Evolutionary conservation across 1,140 invertebrate genomes (phyloP), one percentile per base, ranked within the genome.

Genomic region (Delia radicum): DNA sequence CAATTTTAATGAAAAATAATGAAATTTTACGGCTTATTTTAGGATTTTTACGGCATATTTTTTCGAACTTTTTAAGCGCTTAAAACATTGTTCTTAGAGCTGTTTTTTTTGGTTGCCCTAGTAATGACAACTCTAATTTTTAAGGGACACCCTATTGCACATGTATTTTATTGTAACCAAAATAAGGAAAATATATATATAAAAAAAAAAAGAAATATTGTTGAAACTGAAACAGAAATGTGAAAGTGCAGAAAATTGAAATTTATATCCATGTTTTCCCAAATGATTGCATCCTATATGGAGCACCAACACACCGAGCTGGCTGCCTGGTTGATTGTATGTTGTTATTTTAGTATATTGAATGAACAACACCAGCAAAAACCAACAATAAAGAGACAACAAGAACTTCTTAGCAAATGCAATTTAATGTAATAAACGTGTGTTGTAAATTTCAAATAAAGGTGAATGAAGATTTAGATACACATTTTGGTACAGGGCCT

Each of bases 201-300:
- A 55, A 15, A 18, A 3, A 24, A 55, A 55, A 55, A 0, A 21
- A 15, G 4, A 55, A n/a, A 37, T 37, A 10, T 37, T 37, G 13
- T 18, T 55, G 48, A 55, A 55, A 55, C 48, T 55, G n/a, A 55
- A 55, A 13, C 33, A 55, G 48, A 55, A 55, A 55, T 55, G 48
- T 55, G 48, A 18, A 55, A 55, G 48, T 55, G 48, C 48, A 55
- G 48, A 55, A 55, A 55, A 55, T 55, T 55, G 48, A 55, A 55
- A 55, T 55, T 55, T 55, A 55, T 55, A 55, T 55, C 48, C 48
- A 21, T 55, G 48, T 55, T 55, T 55, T 55, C 48, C 48, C 48
- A 55, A 55, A 55, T 55, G 48, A 55, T 55, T 55, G 48, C 48
- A 55, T 55, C 21, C 6, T 15, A 42, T n/a, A n/a, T n/a, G n/a